Conservation (phyloP, 2,113 vertebrate genomes). For the Xiphias gladius region DNA sequence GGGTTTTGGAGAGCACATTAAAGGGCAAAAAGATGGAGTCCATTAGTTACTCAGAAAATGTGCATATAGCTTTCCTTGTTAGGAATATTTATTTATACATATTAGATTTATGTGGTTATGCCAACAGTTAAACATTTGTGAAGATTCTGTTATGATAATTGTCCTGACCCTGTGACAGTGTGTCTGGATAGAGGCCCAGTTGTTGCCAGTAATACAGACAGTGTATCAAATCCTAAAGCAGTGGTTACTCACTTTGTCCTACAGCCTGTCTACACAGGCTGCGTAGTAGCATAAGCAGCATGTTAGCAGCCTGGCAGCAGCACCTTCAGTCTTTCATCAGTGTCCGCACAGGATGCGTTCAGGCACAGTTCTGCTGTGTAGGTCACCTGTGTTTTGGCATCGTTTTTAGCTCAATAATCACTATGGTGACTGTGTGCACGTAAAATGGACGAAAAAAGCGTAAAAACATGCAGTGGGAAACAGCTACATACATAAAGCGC, state of each 20-base stretch:
- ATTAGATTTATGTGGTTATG: neutral
- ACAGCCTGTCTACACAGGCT: neutral
- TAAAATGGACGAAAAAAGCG: neutral
- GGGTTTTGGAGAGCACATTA: neutral
- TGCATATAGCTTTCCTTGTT: neutral
- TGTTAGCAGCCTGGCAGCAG: neutral
- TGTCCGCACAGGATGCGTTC: neutral
- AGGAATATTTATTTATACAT: neutral
- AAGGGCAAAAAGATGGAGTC: neutral
- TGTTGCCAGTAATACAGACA: neutral
- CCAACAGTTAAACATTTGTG: neutral
- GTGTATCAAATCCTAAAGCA: neutral
- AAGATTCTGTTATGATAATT: neutral
- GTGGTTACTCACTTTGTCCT: neutral
- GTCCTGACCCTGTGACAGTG: neutral
- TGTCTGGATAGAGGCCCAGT: neutral
- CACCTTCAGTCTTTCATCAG: neutral
- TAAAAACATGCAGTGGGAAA: neutral
- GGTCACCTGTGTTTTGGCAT: neutral
- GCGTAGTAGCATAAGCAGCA: neutral
- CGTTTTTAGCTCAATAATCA: neutral
- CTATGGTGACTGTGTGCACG: neutral
- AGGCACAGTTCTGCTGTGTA: neutral
- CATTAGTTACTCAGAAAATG: neutral
- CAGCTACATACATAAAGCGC: neutral